Conservation (phyloP, 53 echinoderm and acorn worm genomes). For the Zoroaster sp. region DNA sequence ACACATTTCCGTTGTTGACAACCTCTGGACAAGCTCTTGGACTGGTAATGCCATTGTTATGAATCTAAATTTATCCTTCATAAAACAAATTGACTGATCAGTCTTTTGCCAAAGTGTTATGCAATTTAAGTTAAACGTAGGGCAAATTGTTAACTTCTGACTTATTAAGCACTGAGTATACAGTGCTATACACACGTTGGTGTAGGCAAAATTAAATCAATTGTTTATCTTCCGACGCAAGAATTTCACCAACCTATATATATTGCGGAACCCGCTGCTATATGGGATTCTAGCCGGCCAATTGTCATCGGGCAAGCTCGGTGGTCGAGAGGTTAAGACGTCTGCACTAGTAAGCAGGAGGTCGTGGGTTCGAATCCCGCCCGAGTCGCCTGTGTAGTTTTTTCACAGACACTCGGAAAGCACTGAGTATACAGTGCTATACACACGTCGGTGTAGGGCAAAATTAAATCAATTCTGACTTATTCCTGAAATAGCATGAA, state of each 20-base stretch:
- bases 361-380: neutral
- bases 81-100: no score
- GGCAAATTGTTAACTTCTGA: no score
- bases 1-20: constrained; percentile 71
- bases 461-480: no score
- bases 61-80: neutral
- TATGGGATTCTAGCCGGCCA: neutral
- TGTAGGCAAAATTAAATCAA: neutral
- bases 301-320: neutral
- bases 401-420: no score
- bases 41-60: constrained; percentile 47
- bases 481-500: no score
- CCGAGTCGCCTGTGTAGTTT: no score
- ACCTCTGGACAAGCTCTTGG: constrained; percentile 69
- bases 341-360: neutral
- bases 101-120: no score
- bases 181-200: neutral
- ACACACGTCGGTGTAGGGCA: no score
- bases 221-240: neutral
- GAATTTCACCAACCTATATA: neutral
- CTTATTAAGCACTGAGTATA: neutral
- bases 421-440: no score
- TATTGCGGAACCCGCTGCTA: neutral
- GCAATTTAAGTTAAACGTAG: no score
- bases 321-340: no score